Evolutionary conservation across 2,113 vertebrate genomes (phyloP), one percentile per base, ranked within the genome.

Genomic region (Anguilla japonica): DNA sequence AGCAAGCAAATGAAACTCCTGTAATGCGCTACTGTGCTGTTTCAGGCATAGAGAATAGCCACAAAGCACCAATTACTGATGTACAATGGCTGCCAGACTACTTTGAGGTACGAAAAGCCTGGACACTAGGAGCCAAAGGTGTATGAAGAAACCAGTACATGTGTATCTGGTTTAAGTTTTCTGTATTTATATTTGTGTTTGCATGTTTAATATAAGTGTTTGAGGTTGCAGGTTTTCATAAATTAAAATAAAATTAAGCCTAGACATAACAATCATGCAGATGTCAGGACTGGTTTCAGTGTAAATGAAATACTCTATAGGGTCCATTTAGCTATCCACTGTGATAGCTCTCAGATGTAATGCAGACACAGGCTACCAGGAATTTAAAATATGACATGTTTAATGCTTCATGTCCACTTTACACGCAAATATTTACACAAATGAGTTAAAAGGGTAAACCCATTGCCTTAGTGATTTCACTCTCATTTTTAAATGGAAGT

Each of bases 51-150:
- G 93, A 96, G 81, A 90, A 87, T 26, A 95, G 96, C 57, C 97
- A 98, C 89, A 96, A 93, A 93, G 95, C 93, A 39, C 14, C 94
- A 20, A 90, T 97, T 89, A 97, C 96, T 50, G 97, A 98, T 83
- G 90, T 99, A 85, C 96, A 98, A 0, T 99, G 98, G 97, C 94
- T 99, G 83, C 93, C 96, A 5, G 90, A 93, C 80, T 92, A 89
- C 41, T 96, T 94, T 87, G 93, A 97, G 97, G 98, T 99, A 90
- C 93, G 46, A n/a, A 92, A 86, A 82, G 34, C 63, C 15, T 43
- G n/a, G 11, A 26, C 26, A n/a, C n/a, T 50, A 75, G 50, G 50
- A 50, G 53, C 56, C 11, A 63, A 81, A 81, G 40, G 20, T 39
- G 1, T 13, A 46, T 50, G 67, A 82, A 82, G 63, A 39, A 18